Evolutionary conservation across 1,140 invertebrate genomes (phyloP), one percentile per base, ranked within the genome.

Genomic region (Pissodes strobi): DNA sequence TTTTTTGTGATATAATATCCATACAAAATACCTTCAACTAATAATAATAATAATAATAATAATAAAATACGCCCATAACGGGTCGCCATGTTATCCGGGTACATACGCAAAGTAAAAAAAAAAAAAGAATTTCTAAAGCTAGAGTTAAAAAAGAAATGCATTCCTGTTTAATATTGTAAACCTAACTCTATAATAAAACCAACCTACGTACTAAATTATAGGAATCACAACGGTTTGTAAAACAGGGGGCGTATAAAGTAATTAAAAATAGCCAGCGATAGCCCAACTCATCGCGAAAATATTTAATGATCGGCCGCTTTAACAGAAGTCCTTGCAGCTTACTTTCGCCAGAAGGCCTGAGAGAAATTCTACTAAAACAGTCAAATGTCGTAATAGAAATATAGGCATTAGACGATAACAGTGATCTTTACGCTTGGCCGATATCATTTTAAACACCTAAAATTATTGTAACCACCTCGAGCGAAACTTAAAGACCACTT

Each of bases 141-240:
- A 45, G 17, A 45, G 41, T 45, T 45, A 45, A 45, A 45, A 45
- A 45, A 45, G 41, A 45, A 45, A 45, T 45, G 41, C 41, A 45
- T 45, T 45, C 18, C 6, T 45, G 1, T 45, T 45, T n/a, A n/a
- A n/a, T n/a, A n/a, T n/a, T n/a, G n/a, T n/a, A n/a, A n/a, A n/a
- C n/a, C n/a, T n/a, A n/a, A n/a, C n/a, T n/a, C n/a, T n/a, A n/a
- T n/a, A n/a, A n/a, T n/a, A n/a, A n/a, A n/a, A n/a, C n/a, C n/a
- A n/a, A n/a, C n/a, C n/a, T n/a, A n/a, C n/a, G n/a, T n/a, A n/a
- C n/a, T n/a, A n/a, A n/a, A n/a, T n/a, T n/a, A n/a, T n/a, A n/a
- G n/a, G n/a, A n/a, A n/a, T n/a, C n/a, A n/a, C n/a, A n/a, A n/a
- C n/a, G n/a, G n/a, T n/a, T n/a, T n/a, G n/a, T n/a, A n/a, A n/a